Base-by-base conservation (phyloP, 2,797 vertebrate genomes). In the Decapterus maruadsi region DNA sequence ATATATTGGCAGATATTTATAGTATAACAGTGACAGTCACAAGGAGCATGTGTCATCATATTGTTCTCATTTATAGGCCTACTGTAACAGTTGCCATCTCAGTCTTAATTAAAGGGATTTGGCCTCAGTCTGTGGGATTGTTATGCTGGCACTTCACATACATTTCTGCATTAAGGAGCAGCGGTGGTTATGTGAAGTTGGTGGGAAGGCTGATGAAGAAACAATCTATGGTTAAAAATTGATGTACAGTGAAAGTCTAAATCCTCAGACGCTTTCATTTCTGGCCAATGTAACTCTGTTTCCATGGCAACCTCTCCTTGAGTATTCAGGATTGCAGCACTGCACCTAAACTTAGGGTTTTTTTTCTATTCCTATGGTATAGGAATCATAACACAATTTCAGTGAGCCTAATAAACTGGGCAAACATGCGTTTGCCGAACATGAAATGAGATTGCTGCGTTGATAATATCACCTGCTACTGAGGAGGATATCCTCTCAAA, bases 281-380 rank as follows among this genome's bases (percentile, higher is more conserved):
- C 91, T 93, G 92, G 92, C 93, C 94, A 93, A 90, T 94, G 91
- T 93, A 94, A 95, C 93, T 94, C 93, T 94, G 95, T 96, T 95
- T 95, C 95, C 94, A 95, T 93, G 92, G 93, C 90, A 95, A 96
- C 95, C 92, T 65, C 89, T 93, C 82, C 90, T 89, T 92, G 87
- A 93, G 90, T 90, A 93, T 92, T 90, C 92, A 88, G 92, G 90
- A 92, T 95, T 93, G 91, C 93, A 93, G 93, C 93, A 93, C 84
- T 93, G 93, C 92, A 92, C 91, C 93, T 95, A 94, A 94, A 95
- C 88, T 93, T 94, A 89, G 87, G 76, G 83, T 90, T 90, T 67
- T 87, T 91, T 90, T 67, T 87, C 88, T 85, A 91, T 90, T 92
- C 71, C 86, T 88, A 91, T 85, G 89, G 73, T 90, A 90, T 90